phyloP scores from a whole-genome alignment of 2,113 vertebrate species.

The Microcebus tavaratra region DNA sequence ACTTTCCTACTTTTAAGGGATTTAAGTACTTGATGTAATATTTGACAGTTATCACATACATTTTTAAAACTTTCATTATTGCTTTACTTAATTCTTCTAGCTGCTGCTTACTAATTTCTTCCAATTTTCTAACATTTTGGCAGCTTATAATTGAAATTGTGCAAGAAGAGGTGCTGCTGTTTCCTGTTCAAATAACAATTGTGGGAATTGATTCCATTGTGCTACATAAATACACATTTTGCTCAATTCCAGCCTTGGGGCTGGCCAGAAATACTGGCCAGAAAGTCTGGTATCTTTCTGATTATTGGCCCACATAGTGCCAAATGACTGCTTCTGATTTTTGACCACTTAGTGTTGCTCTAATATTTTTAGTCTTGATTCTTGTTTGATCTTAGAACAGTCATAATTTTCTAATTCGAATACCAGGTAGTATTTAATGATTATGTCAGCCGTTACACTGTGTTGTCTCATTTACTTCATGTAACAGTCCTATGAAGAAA shows the following conservation, averaged over 20 bases:
- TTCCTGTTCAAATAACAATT: not conserved
- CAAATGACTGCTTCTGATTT: not conserved
- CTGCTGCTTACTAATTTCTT: not conserved
- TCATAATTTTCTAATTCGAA: not conserved
- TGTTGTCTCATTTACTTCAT: not conserved
- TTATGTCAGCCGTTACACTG: not conserved
- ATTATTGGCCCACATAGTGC: not conserved
- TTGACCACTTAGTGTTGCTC: not conserved
- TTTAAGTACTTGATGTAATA: not conserved
- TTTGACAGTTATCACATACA: not conserved
- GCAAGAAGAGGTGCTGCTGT: not conserved
- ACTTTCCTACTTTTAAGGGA: not conserved
- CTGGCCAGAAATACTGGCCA: not conserved
- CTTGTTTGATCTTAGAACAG: not conserved
- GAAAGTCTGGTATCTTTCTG: not conserved
- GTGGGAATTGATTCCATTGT: not conserved
- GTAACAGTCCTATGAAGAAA: not conserved
- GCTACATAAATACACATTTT: not conserved
- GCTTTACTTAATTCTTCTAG: not conserved
- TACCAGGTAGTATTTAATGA: not conserved
- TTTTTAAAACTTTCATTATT: slow-evolving; percentile 17
- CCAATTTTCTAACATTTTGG: not conserved
- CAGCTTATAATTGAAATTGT: slow-evolving; percentile 6
- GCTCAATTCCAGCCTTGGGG: not conserved
- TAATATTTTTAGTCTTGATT: not conserved